phyloP scores from a whole-genome alignment of 2,888 invertebrate species.

The Heliconius hortense region DNA sequence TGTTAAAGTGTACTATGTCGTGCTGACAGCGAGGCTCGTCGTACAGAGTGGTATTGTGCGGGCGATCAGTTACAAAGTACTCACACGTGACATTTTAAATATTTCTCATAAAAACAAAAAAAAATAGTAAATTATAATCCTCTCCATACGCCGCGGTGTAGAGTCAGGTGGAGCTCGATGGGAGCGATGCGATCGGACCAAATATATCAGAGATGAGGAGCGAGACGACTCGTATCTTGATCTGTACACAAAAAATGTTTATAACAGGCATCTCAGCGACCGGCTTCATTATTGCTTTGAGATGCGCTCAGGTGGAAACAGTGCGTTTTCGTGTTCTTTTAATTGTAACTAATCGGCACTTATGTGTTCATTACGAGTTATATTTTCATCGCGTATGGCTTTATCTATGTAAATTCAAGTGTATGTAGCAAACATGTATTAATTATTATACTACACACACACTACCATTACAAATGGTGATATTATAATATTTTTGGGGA shows the following conservation, averaged over 20 bases:
- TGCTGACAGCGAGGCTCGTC: conserved; percentile 15
- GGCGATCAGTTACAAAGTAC: conserved; percentile 42
- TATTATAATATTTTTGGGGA: too few relatives aligned
- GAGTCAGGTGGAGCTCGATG: conserved; percentile 11
- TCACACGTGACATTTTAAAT: too few relatives aligned
- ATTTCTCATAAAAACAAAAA: too few relatives aligned
- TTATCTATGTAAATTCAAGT: background rate
- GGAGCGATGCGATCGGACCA: conserved; percentile 18
- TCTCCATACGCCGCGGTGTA: conserved; percentile 13
- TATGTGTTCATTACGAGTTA: background rate
- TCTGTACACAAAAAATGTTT: conserved; percentile 37
- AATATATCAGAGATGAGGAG: conserved; percentile 21
- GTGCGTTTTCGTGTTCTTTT: conserved; percentile 16
- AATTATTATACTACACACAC: too few relatives aligned
- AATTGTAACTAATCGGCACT: conserved; percentile 8
- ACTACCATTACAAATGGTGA: too few relatives aligned
- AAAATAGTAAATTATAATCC: background rate
- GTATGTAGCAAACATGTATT: background rate
- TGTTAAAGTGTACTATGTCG: background rate
- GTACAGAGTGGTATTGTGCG: conserved; percentile 51
- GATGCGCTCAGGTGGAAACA: conserved; percentile 31
- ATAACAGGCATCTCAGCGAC: conserved; percentile 33
- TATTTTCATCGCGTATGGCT: background rate
- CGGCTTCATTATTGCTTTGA: conserved; percentile 28
- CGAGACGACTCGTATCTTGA: conserved; percentile 34